A percentile compares a stretch with the other conserved stretches of the same genome.
Conservation (phyloP, 1,140 invertebrate species). For the Berghia stephanieae region DNA sequence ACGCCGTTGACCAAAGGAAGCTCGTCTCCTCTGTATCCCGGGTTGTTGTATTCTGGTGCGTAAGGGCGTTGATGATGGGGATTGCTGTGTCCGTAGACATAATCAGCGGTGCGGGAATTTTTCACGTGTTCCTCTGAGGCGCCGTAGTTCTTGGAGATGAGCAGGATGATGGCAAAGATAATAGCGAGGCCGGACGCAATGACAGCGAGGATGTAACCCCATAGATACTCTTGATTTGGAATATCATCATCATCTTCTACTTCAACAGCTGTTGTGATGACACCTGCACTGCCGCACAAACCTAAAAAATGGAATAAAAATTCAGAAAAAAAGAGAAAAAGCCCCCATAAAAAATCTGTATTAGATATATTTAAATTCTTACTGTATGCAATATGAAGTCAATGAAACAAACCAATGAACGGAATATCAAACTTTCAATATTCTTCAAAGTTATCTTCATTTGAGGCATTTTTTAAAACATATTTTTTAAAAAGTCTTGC, state of each 20-base stretch:
- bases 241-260: neutral
- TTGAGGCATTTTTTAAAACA: too few species aligned
- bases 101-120: slow-evolving; percentile 20
- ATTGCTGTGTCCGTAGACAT: slow-evolving; percentile 18
- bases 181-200: too few species aligned
- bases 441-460: too few species aligned
- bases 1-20: slow-evolving; percentile 23
- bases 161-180: slow-evolving; percentile 22
- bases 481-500: too few species aligned
- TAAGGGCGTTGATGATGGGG: neutral
- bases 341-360: too few species aligned
- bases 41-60: slow-evolving; percentile 20
- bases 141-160: slow-evolving; percentile 10
- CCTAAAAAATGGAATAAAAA: slow-evolving; percentile 6
- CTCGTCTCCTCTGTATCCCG: slow-evolving; percentile 20
- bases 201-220: too few species aligned
- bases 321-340: too few species aligned
- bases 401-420: too few species aligned
- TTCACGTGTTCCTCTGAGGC: neutral
- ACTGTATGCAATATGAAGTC: too few species aligned
- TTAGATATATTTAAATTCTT: too few species aligned
- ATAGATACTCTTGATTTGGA: neutral
- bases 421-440: too few species aligned
- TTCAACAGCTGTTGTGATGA: slow-evolving; percentile 17
- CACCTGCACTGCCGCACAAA: slow-evolving; percentile 25